A percentile compares a stretch with the other conserved stretches of the same genome.
Evolutionary conservation across 92 coral and sea anemone species (phyloP).

Genomic region (Virgularia gustaviana): DNA sequence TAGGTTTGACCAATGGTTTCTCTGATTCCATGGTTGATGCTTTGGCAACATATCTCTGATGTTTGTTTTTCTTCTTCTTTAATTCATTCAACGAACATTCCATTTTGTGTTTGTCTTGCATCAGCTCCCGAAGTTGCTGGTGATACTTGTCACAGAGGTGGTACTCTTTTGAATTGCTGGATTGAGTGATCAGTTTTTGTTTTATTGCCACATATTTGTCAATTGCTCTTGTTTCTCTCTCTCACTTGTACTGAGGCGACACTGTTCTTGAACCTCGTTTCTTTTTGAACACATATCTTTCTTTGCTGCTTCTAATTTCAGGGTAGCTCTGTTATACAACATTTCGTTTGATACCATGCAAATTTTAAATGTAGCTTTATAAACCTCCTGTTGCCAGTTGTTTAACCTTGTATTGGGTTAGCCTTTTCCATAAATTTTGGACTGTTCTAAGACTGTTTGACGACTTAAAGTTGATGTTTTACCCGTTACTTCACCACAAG

Average conservation of each 20-base stretch:
- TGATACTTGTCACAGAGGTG: background rate
- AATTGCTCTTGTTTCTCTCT: background rate
- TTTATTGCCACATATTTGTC: background rate
- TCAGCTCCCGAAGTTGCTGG: background rate
- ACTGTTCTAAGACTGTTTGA: conserved; percentile 36
- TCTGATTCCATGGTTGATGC: background rate
- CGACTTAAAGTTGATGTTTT: background rate
- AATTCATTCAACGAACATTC: background rate
- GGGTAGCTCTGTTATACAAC: conserved; percentile 33
- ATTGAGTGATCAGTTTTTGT: background rate
- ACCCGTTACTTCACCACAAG: background rate
- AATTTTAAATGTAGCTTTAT: conserved; percentile 21
- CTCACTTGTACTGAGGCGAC: background rate
- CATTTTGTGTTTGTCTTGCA: background rate
- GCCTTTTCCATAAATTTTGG: conserved; percentile 39
- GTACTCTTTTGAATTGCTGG: background rate
- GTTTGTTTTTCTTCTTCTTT: background rate
- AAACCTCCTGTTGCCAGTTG: conserved; percentile 21
- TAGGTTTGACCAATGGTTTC: background rate
- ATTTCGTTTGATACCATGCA: conserved; percentile 20
- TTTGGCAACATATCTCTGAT: background rate
- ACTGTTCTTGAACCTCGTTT: conserved; percentile 35
- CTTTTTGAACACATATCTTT: conserved; percentile 32
- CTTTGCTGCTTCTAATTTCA: conserved; percentile 32
- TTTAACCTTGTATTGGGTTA: conserved; percentile 1